A percentile compares a stretch with the other conserved stretches of the same genome.
Evolutionary conservation across 1,140 invertebrate species (phyloP).

Genomic region (Lanistes nyassanus): DNA sequence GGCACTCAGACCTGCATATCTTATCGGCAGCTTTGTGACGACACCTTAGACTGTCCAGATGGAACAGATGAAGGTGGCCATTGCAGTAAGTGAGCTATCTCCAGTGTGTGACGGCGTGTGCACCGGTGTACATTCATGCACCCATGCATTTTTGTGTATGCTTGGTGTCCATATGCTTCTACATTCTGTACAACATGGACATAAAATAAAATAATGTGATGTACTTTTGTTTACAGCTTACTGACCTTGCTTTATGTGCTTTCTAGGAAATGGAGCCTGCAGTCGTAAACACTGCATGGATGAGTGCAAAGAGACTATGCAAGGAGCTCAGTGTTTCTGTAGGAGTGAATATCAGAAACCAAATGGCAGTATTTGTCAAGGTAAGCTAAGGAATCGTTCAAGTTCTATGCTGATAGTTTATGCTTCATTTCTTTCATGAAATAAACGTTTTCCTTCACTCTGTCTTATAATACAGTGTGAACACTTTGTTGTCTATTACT

Average conservation of each 20-base stretch:
- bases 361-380: slow-evolving; percentile 33
- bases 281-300: slow-evolving; percentile 69
- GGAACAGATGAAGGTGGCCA: slow-evolving; percentile 43
- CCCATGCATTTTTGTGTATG: too few relatives aligned
- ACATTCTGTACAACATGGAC: too few relatives aligned
- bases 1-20: slow-evolving; percentile 40
- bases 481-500: too few relatives aligned
- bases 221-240: too few relatives aligned
- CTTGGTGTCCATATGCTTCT: too few relatives aligned
- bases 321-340: slow-evolving; percentile 48
- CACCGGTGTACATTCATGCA: too few relatives aligned
- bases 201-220: background rate
- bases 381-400: too few relatives aligned
- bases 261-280: slow-evolving; percentile 63
- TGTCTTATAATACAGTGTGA: too few relatives aligned
- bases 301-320: slow-evolving; percentile 41
- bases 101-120: slow-evolving; percentile 1
- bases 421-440: too few relatives aligned
- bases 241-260: slow-evolving; percentile 19
- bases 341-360: slow-evolving; percentile 11
- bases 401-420: too few relatives aligned
- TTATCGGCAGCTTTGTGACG: slow-evolving; percentile 43
- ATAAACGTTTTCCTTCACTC: too few relatives aligned
- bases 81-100: slow-evolving; percentile 42
- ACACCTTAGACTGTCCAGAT: slow-evolving; percentile 36